A percentile compares a stretch with the other conserved stretches of the same genome.
Evolutionary conservation across 2,113 vertebrate genomes (phyloP).

Genomic region (Chiloscyllium plagiosum): DNA sequence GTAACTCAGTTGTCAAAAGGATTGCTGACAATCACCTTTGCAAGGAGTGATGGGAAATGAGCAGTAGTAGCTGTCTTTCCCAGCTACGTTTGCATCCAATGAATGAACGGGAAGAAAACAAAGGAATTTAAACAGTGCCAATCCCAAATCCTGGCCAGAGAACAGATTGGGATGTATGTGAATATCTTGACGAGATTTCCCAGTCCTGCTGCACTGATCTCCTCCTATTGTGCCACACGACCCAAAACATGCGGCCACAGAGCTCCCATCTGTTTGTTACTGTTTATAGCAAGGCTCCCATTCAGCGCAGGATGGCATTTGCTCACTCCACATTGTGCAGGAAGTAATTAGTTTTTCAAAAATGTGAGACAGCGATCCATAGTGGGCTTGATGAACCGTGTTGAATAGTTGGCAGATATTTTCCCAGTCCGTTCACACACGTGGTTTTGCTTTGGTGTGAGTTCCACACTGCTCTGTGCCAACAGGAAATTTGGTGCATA

Average conservation of each 20-base stretch:
- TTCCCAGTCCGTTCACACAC: not conserved
- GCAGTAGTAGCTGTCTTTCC: not conserved
- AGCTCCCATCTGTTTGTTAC: constrained; percentile 1
- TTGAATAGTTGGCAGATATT: not conserved
- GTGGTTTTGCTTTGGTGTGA: no score
- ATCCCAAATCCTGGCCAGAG: not conserved
- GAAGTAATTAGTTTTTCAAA: not conserved
- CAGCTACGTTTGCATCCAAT: not conserved
- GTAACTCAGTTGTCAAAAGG: not conserved
- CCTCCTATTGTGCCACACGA: no score
- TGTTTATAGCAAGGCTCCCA: not conserved
- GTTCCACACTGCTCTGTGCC: not conserved
- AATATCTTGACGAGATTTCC: not conserved
- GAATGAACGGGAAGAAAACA: not conserved
- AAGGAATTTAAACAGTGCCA: not conserved
- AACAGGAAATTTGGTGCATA: not conserved
- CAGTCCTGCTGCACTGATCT: not conserved
- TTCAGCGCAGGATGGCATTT: not conserved
- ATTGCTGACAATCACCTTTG: not conserved
- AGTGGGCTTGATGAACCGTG: not conserved
- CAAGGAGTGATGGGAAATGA: not conserved
- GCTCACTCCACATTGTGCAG: not conserved
- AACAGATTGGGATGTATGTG: not conserved
- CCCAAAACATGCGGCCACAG: not conserved
- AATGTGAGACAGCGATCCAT: not conserved